These are phyloP conservation scores for Baryphthengus martii DNA, from an alignment of 2,113 vertebrate species.

Conservation along the genomic window DNA sequence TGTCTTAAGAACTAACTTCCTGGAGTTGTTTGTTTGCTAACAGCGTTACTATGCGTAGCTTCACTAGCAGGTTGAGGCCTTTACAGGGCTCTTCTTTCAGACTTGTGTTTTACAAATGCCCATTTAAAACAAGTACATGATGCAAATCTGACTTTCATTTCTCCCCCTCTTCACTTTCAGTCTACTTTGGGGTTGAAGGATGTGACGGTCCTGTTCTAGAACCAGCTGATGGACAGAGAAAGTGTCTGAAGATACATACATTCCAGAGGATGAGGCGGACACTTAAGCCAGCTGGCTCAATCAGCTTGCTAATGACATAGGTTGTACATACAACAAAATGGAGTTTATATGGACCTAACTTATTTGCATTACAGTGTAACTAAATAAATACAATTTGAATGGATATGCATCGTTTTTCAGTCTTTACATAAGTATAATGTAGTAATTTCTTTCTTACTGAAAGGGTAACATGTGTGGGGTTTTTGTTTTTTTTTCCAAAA, in stretches of 20 bases:
- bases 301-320: constrained; percentile 18
- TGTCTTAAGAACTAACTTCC: neutral
- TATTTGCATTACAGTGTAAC: constrained; percentile 58
- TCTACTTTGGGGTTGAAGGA: constrained; percentile 81
- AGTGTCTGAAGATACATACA: constrained; percentile 54
- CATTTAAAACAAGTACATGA: neutral
- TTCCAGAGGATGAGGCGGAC: constrained; percentile 52
- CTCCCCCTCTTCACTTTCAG: constrained; percentile 65
- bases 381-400: constrained; percentile 75
- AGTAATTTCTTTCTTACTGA: neutral
- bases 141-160: constrained; percentile 44
- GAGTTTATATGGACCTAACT: constrained; percentile 66
- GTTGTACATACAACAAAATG: constrained; percentile 46
- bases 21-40: neutral
- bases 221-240: constrained; percentile 19
- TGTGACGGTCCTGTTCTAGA: constrained; percentile 50
- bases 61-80: neutral
- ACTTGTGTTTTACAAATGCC: neutral
- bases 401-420: constrained; percentile 22
- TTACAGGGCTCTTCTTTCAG: neutral
- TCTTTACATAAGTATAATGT: neutral
- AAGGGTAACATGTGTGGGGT: fast-evolving
- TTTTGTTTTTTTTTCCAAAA: neutral
- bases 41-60: neutral
- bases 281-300: constrained; percentile 5